Evolutionary conservation across 23 tunicate genomes (phyloP).

Genomic region (Ciona savignyi): DNA sequence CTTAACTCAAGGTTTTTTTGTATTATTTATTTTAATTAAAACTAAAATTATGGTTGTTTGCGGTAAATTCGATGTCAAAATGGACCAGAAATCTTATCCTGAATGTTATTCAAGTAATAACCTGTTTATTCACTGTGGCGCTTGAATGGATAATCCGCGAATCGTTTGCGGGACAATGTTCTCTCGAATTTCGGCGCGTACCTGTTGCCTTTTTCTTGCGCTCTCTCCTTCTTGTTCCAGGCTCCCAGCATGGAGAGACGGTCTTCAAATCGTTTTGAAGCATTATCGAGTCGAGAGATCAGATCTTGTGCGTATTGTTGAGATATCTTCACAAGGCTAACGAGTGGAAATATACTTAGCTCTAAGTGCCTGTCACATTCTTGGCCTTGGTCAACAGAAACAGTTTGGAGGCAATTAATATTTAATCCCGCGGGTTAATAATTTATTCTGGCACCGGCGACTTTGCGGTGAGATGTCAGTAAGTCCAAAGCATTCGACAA

Average conservation of each 20-base stretch:
- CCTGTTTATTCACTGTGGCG: neutral
- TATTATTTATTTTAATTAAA: too few relatives aligned
- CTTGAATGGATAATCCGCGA: neutral
- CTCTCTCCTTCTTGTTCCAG: slow-evolving; percentile 15
- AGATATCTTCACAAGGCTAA: neutral
- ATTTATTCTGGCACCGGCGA: neutral
- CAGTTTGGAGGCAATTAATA: neutral
- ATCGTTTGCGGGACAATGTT: neutral
- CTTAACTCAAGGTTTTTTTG: too few relatives aligned
- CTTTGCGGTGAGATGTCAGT: slow-evolving; percentile 62
- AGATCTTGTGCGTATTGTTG: neutral
- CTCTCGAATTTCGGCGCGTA: slow-evolving; percentile 8
- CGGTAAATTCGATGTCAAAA: too few relatives aligned
- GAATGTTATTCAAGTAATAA: too few relatives aligned
- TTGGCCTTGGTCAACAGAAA: neutral
- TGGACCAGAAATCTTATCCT: too few relatives aligned
- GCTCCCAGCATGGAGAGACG: neutral
- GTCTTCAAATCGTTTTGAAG: neutral
- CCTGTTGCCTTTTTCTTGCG: slow-evolving; percentile 25
- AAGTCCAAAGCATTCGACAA: slow-evolving; percentile 80
- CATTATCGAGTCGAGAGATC: neutral
- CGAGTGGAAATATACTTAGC: slow-evolving; percentile 1
- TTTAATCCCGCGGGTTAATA: neutral
- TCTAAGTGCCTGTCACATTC: neutral
- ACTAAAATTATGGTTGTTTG: too few relatives aligned